phyloP scores from a whole-genome alignment of 2,113 vertebrate species.

The Lipophrys pholis region DNA sequence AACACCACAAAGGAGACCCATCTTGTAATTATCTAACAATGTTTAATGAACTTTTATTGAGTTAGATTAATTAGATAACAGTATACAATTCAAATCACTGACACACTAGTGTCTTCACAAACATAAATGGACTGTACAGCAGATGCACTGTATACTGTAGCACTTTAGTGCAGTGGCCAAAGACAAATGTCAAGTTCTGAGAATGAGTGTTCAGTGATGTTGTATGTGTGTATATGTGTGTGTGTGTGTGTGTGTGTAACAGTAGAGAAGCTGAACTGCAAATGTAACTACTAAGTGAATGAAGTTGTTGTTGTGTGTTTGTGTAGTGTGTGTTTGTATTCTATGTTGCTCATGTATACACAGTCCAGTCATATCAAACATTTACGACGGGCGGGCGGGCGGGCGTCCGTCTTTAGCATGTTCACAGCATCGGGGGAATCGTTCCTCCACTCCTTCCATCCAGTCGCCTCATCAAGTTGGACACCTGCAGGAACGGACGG shows the following conservation, averaged over 20 bases:
- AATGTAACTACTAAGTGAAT: too few relatives aligned
- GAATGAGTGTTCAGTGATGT: conserved; percentile 64
- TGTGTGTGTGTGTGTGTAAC: conserved; percentile 30
- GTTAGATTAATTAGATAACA: conserved; percentile 85
- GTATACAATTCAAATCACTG: conserved; percentile 87
- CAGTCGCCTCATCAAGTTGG: conserved; percentile 37
- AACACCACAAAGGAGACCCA: not conserved
- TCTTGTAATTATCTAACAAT: conserved; percentile 76
- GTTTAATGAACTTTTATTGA: conserved; percentile 83
- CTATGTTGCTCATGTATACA: conserved; percentile 76
- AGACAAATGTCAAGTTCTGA: conserved; percentile 74
- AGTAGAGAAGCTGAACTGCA: too few relatives aligned
- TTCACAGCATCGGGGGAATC: conserved; percentile 77
- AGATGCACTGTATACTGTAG: conserved; percentile 75
- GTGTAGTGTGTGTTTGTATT: conserved; percentile 50
- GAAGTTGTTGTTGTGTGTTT: conserved; percentile 9
- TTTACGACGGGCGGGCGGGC: conserved; percentile 66
- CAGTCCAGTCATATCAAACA: conserved; percentile 83
- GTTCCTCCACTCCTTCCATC: conserved; percentile 56
- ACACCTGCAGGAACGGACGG: conserved; percentile 48
- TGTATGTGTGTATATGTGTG: conserved; percentile 66
- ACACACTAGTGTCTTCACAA: conserved; percentile 85
- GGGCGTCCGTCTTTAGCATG: conserved; percentile 66
- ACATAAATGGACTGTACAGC: conserved; percentile 86
- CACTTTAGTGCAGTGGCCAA: conserved; percentile 74